These are phyloP conservation scores for Brevimyrus niger DNA, from an alignment of 2,113 vertebrate genomes.

Conservation along the genomic window DNA sequence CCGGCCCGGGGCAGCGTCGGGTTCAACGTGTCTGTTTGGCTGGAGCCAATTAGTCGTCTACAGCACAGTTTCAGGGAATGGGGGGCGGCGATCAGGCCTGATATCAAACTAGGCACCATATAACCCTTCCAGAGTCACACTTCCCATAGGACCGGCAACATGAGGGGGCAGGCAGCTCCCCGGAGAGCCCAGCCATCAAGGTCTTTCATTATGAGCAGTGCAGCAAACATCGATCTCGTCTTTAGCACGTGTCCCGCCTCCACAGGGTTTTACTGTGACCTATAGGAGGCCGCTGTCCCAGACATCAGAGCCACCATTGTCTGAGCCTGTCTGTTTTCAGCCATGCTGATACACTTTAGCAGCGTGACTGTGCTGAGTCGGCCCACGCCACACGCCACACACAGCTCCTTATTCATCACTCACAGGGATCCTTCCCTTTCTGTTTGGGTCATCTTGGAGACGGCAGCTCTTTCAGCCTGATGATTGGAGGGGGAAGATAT, in stretches of 20 bases:
- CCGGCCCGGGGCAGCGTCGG: neutral
- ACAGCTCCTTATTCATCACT: neutral
- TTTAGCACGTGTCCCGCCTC: neutral
- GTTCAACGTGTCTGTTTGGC: neutral
- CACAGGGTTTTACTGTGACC: neutral
- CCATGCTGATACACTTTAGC: neutral
- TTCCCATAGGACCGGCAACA: neutral
- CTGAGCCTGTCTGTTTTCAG: neutral
- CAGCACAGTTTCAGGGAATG: neutral
- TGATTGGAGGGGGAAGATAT: neutral
- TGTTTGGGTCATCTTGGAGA: neutral
- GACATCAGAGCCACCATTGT: neutral
- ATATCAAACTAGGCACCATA: neutral
- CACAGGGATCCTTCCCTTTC: slow-evolving; percentile 9
- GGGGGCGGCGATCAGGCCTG: neutral
- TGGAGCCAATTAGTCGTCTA: neutral
- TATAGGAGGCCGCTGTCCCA: neutral
- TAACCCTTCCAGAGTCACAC: neutral
- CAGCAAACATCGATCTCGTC: neutral
- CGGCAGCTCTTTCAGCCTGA: neutral
- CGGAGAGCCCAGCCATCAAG: neutral
- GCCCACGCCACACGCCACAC: neutral
- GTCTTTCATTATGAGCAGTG: neutral
- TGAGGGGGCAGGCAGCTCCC: neutral
- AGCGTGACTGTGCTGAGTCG: neutral